Evolutionary conservation across 2,888 invertebrate species (phyloP).

Genomic region (Agrotis segetum): DNA sequence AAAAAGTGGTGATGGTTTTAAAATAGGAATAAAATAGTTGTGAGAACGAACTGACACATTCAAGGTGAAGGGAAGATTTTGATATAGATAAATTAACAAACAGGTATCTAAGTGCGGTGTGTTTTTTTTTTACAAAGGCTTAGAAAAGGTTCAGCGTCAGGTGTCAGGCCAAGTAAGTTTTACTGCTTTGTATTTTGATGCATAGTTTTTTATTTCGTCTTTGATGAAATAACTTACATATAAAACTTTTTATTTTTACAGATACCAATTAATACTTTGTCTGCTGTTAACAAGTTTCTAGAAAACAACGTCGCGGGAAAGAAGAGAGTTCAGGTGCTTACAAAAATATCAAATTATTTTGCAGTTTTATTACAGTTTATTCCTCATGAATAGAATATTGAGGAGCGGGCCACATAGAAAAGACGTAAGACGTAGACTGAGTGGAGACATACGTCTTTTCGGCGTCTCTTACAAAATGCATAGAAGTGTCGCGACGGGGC

Average conservation of each 20-base stretch:
- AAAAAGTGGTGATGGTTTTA: neutral
- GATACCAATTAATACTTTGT: slow-evolving; percentile 93
- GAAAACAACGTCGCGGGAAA: slow-evolving; percentile 87
- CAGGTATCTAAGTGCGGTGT: neutral
- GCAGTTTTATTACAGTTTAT: too few relatives aligned
- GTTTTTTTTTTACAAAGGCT: slow-evolving; percentile 1
- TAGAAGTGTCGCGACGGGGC: too few relatives aligned
- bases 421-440: too few relatives aligned
- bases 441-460: too few relatives aligned
- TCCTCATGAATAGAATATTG: too few relatives aligned
- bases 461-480: too few relatives aligned
- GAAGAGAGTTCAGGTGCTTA: slow-evolving; percentile 81
- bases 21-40: neutral
- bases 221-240: neutral
- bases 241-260: slow-evolving; percentile 74
- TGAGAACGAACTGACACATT: too few relatives aligned
- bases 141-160: neutral
- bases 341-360: neutral
- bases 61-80: neutral
- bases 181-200: slow-evolving; percentile 22
- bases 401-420: too few relatives aligned
- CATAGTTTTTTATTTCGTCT: neutral
- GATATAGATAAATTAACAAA: slow-evolving; percentile 14
- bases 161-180: slow-evolving; percentile 48
- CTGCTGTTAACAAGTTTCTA: slow-evolving; percentile 92